phyloP scores from a whole-genome alignment of 30 jellyfish, hydroid and myxozoan genomes.

The Mastigias papua region DNA sequence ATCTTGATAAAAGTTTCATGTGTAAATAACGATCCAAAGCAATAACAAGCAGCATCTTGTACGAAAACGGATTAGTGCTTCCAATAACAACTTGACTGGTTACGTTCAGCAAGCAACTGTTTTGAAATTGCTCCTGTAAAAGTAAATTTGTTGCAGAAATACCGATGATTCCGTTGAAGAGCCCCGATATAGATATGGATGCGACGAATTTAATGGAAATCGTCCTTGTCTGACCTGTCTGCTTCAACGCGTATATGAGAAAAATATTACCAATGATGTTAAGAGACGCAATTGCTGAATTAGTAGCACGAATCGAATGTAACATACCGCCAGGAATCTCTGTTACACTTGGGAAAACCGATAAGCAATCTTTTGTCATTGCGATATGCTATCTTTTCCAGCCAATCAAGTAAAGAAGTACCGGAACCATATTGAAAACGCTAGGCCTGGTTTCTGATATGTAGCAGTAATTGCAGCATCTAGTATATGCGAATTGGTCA shows the following conservation, averaged over 20 bases:
- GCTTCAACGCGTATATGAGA: conserved; percentile 20
- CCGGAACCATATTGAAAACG: too few species aligned
- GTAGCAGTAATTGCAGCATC: too few species aligned
- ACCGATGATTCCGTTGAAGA: conserved; percentile 5
- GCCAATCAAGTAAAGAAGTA: not conserved
- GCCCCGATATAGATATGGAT: conserved; percentile 19
- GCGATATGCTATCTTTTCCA: not conserved
- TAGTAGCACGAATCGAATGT: not conserved
- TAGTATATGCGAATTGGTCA: too few species aligned
- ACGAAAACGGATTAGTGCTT: not conserved
- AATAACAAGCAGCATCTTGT: not conserved
- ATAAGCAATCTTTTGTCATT: not conserved
- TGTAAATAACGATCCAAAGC: conserved; percentile 52
- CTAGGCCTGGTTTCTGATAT: too few species aligned
- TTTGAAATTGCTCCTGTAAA: not conserved
- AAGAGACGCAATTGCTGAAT: not conserved
- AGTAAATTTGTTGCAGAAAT: not conserved
- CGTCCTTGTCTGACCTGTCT: conserved; percentile 21
- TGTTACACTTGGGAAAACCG: not conserved
- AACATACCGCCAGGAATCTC: not conserved
- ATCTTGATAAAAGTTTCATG: conserved; percentile 20
- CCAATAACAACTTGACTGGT: not conserved
- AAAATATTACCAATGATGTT: conserved; percentile 24
- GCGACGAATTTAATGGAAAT: conserved; percentile 16
- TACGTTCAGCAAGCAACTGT: not conserved